Percentiles rank a stretch among this genome's conserved stretches.
These are phyloP conservation scores for Epistrophe eligans DNA, from an alignment of 2,888 invertebrate species.

Conservation along the genomic window DNA sequence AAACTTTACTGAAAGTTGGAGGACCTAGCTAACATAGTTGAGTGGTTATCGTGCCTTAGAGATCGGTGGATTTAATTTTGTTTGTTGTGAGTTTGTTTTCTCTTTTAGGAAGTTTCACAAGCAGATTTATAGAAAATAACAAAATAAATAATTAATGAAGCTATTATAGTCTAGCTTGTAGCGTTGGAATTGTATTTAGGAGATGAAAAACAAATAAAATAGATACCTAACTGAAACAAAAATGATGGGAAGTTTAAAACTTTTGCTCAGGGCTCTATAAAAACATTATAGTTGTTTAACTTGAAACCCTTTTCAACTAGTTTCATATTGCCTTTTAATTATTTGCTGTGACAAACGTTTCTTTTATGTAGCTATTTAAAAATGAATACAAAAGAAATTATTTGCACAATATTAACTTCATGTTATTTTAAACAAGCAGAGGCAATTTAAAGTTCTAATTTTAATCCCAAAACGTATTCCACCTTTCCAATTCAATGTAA, in stretches of 20 bases:
- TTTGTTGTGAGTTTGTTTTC: constrained; percentile 7
- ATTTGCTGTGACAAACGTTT: neutral
- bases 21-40: constrained; percentile 49
- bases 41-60: constrained; percentile 33
- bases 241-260: too few species aligned
- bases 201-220: too few species aligned
- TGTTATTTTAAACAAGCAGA: constrained; percentile 6
- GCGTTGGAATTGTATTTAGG: neutral
- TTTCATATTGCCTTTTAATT: neutral
- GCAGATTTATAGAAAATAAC: constrained; percentile 10
- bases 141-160: neutral
- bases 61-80: constrained; percentile 23
- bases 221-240: too few species aligned
- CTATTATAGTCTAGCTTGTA: neutral
- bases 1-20: constrained; percentile 57
- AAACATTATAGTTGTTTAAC: too few species aligned
- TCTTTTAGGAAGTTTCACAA: constrained; percentile 33
- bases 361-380: neutral
- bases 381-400: neutral
- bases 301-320: neutral
- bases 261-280: too few species aligned
- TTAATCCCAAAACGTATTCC: neutral
- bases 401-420: neutral
- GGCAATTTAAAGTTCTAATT: neutral
- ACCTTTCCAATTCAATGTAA: neutral